Evolutionary conservation across 1,140 invertebrate species (phyloP), one percentile per base, ranked within the genome.

Genomic region (Euborellia annulipes): DNA sequence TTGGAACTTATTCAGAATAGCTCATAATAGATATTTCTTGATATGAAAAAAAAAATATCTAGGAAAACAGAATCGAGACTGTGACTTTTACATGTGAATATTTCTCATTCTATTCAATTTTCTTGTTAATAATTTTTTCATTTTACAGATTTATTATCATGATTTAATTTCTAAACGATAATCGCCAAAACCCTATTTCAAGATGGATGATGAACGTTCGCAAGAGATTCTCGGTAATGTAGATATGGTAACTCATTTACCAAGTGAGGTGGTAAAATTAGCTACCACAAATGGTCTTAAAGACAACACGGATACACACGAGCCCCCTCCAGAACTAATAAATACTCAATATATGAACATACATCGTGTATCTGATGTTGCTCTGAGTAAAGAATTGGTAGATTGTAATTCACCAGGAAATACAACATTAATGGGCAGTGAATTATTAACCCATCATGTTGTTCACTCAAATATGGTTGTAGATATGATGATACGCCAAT

Each of bases 401-500:
- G 45, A 46, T 22, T 46, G 37, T 36, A n/a, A 18, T 20, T 46
- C 45, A 7, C 22, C 45, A 13, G 37, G 36, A n/a, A 18, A 17
- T 36, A 30, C 18, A n/a, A 16, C 46, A n/a, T 42, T 47, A 14
- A 43, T 48, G 13, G 43, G 47, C 22, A 23, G 36, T 18, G 47
- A 48, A 32, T 11, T 48, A n/a, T 43, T 48, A 18, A 21, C 30
- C 14, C 47, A 48, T 23, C 47, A 48, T 21, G 36, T 48, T 23
- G 47, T 48, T 13, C 47, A 48, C 32, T 41, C 41, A 8, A 36
- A 41, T 23, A 43, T 48, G 41, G 47, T 48, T 39, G 47, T 48
- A 14, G 47, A 48, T 30, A 43, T 48, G 47, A 48, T 48, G 47
- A 41, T 44, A 13, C 47, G 41, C 13, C 41, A 27, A 20, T 36